Evolutionary conservation across 2,888 invertebrate species (phyloP).

Genomic region (Andrena chrysosceles): DNA sequence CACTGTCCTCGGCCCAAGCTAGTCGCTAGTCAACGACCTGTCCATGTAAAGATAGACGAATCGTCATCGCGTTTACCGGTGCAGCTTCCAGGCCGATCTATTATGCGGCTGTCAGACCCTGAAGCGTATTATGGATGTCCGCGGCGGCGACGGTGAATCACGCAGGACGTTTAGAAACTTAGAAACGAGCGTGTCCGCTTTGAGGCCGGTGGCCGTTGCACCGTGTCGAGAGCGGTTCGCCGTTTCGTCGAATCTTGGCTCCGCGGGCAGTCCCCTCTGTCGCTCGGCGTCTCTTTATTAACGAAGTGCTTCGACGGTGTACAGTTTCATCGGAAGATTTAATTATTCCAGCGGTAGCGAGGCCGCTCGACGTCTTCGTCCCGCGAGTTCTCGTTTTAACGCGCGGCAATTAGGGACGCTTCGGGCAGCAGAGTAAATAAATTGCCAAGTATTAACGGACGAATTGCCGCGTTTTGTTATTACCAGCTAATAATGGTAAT

Average conservation of each 20-base stretch:
- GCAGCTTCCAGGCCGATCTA: slow-evolving; percentile 54
- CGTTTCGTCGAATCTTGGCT: slow-evolving; percentile 41
- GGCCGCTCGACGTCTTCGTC: slow-evolving; percentile 1
- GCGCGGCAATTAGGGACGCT: slow-evolving; percentile 45
- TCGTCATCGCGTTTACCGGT: slow-evolving; percentile 61
- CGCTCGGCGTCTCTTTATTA: not conserved
- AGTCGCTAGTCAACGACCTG: slow-evolving; percentile 69
- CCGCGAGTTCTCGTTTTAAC: slow-evolving; percentile 41
- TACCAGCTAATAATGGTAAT: slow-evolving; percentile 50
- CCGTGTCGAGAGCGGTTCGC: not conserved
- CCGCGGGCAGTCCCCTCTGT: not conserved
- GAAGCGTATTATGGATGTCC: slow-evolving; percentile 71
- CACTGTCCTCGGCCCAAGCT: slow-evolving; percentile 51
- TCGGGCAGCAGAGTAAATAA: slow-evolving; percentile 30
- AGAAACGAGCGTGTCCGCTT: slow-evolving; percentile 21
- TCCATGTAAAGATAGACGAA: slow-evolving; percentile 72
- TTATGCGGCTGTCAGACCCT: slow-evolving; percentile 63
- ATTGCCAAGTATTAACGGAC: slow-evolving; percentile 42
- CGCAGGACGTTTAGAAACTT: slow-evolving; percentile 47
- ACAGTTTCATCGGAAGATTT: slow-evolving; percentile 14
- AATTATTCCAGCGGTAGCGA: slow-evolving; percentile 39
- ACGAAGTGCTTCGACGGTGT: not conserved
- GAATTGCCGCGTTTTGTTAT: slow-evolving; percentile 47
- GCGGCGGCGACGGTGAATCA: slow-evolving; percentile 50
- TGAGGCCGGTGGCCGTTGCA: slow-evolving; percentile 11